Evolutionary conservation across 2,797 vertebrate species (phyloP).

Genomic region (Myotis myotis): DNA sequence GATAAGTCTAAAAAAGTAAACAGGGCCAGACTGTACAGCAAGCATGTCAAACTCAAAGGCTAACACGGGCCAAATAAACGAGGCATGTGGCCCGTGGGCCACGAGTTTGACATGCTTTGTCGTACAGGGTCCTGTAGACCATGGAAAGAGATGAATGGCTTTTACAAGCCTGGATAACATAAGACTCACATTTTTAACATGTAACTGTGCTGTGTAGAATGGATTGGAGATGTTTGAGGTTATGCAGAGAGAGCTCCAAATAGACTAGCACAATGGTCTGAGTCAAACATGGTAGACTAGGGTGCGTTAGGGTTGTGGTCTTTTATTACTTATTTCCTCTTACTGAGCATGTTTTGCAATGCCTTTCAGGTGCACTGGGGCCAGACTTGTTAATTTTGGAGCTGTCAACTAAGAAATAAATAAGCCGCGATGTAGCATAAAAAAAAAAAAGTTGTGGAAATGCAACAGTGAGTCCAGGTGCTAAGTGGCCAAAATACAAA

Average conservation of each 20-base stretch:
- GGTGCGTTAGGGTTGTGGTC: neutral
- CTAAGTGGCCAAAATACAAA: neutral
- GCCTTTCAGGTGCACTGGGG: neutral
- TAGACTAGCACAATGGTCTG: neutral
- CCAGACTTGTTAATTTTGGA: neutral
- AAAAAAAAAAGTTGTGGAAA: neutral
- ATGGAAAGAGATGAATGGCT: neutral
- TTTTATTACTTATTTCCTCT: neutral
- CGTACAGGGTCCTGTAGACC: neutral
- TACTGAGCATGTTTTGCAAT: neutral
- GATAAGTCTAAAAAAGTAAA: neutral
- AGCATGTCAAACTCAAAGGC: no score
- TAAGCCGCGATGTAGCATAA: neutral
- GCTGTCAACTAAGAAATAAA: constrained; percentile 20
- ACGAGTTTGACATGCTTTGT: no score
- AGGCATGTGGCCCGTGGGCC: no score
- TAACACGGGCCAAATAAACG: no score
- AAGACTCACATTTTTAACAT: neutral
- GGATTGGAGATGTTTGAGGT: neutral
- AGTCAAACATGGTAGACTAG: neutral
- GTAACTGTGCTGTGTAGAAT: neutral
- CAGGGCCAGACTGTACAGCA: no score
- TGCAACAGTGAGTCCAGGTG: neutral
- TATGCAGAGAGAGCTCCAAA: neutral
- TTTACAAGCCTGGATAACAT: neutral